phyloP scores from a whole-genome alignment of 2,113 vertebrate genomes.

The Aphyosemion australe region DNA sequence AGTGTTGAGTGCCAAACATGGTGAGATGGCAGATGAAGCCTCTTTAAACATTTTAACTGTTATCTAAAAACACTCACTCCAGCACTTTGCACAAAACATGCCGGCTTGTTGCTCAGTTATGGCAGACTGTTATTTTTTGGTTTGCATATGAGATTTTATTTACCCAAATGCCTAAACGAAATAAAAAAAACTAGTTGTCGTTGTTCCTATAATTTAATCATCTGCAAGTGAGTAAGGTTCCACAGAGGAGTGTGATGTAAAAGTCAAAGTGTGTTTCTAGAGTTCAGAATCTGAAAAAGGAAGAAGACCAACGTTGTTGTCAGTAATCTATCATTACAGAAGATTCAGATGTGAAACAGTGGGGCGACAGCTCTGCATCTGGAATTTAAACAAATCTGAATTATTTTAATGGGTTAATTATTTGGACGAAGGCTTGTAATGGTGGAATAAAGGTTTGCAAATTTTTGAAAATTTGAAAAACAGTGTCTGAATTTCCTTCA shows the following conservation, averaged over 20 bases:
- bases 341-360: neutral
- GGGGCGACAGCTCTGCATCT: neutral
- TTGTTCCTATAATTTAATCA: neutral
- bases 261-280: neutral
- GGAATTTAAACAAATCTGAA: neutral
- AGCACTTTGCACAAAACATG: neutral
- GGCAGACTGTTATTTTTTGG: too few relatives aligned
- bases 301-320: too few relatives aligned
- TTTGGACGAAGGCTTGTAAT: too few relatives aligned
- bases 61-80: conserved; percentile 4
- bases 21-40: neutral
- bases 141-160: too few relatives aligned
- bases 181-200: neutral
- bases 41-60: conserved; percentile 10
- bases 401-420: too few relatives aligned
- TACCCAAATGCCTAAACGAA: neutral
- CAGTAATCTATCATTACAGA: neutral
- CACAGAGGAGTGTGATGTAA: neutral
- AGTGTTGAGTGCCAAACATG: neutral
- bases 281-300: neutral
- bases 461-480: too few relatives aligned
- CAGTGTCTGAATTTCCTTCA: too few relatives aligned
- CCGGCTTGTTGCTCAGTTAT: neutral
- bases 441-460: too few relatives aligned
- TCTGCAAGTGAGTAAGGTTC: neutral